Evolutionary conservation across 2,797 vertebrate genomes (phyloP).

Genomic region (Rallus crepitans): DNA sequence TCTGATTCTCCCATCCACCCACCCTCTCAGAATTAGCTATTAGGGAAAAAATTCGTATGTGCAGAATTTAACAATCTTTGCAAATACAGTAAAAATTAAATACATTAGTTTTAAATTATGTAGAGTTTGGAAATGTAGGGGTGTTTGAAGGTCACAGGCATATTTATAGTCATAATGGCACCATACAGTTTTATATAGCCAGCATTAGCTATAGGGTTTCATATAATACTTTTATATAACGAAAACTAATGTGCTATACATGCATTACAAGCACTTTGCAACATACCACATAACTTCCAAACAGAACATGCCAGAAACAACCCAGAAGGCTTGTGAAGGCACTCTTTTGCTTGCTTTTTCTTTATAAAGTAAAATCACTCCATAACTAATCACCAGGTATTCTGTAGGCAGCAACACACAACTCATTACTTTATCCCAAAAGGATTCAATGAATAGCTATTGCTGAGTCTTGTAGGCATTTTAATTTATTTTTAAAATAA

Average conservation of each 20-base stretch:
- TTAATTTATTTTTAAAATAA: not conserved
- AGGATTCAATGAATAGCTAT: not conserved
- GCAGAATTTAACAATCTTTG: not conserved
- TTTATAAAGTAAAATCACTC: not conserved
- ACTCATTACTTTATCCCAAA: not conserved
- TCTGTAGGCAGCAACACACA: not conserved
- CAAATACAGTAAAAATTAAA: constrained; percentile 34
- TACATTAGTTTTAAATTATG: constrained; percentile 2
- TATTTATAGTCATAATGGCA: not conserved
- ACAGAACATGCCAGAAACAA: not conserved
- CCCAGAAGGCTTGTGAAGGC: not conserved
- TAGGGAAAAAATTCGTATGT: not conserved
- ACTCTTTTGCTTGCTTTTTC: not conserved
- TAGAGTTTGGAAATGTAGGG: not conserved
- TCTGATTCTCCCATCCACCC: not conserved
- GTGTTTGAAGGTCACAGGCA: not conserved
- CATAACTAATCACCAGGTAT: not conserved
- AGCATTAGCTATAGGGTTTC: not conserved
- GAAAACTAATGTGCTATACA: not conserved
- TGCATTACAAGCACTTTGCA: not conserved
- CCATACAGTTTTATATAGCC: not conserved
- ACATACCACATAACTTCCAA: not conserved
- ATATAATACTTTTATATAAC: not conserved
- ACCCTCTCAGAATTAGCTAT: not conserved
- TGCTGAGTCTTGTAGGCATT: not conserved